Base-by-base conservation (phyloP, 2,113 vertebrate species). In the Atractosteus spatula region DNA sequence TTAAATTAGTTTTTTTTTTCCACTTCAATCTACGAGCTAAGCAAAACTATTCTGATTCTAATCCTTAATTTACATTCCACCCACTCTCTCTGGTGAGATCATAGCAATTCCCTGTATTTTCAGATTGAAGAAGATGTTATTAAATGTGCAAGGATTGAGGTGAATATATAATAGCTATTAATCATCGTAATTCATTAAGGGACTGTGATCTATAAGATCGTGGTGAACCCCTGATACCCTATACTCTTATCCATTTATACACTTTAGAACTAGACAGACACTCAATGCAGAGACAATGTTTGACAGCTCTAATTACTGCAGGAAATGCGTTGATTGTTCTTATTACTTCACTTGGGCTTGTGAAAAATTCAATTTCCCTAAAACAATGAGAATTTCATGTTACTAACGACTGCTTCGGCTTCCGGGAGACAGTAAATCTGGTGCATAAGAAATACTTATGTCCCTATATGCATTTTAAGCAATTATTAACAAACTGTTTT, bases 1-100 rank as follows among this genome's bases (percentile, higher is more conserved):
- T 74, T 78, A 75, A 81, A 85, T 87, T 90, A 80, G 81, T 79
- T 86, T 79, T 85, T 55, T 91, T 91, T 54, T 41, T 81, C 77
- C 76, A 76, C 85, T 92, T 89, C 77, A 85, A 88, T 91, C 89
- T 82, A 80, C 75, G 29, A 29, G 29, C 29, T 29, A 29, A 29
- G 29, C 29, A 29, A 29, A 51, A 73, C 69, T 78, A 85, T 82
- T 13, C 2, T 62, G 83, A 73, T 77, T 84, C 72, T 82, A 86
- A 84, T 80, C 77, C 67, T 79, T 69, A 84, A 82, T 84, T 89
- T 87, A 66, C 80, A 80, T 85, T 88, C 57, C n/a, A n/a, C 11
- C 57, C 14, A 5, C 57, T 3, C 57, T 59, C 57, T 59, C 57
- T n/a, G 57, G 57, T 59, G 57, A 13, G 57, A 59, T 59, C 57